Base-by-base conservation (phyloP, 2,888 invertebrate species). In the Amiota mariae region DNA sequence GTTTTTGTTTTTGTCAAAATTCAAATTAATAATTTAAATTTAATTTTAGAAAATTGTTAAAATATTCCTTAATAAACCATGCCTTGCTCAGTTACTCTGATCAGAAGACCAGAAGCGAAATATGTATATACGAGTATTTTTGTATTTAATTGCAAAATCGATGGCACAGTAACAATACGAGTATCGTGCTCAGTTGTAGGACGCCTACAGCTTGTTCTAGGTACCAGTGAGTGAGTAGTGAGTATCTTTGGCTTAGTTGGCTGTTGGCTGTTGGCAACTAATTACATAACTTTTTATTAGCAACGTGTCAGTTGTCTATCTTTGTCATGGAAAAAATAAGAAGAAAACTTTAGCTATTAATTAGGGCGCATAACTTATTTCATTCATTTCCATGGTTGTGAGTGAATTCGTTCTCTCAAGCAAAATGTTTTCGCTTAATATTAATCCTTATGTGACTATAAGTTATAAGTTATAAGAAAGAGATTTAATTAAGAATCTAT, bases 91-190 rank as follows among this genome's bases (percentile, higher is more conserved):
- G 20, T 9, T 15, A 18, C 59, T 20, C n/a, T 20, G 4, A 9
- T 3, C n/a, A n/a, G 20, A 20, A 11, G 18, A 36, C 36, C 36
- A 57, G 57, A 57, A 54, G 54, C 12, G n/a, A 11, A 54, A n/a
- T 47, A 15, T 20, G 49, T 12, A 15, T 48, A 48, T 47, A 20
- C 24, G 15, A 36, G 13, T 15, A 20, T 71, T 56, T 36, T 13
- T 13, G 49, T 12, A 48, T 78, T 75, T 82, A 85, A 83, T 84
- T 85, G 76, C 78, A 79, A 84, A 83, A 85, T 83, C 86, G 85
- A 85, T 85, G 86, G 72, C 70, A 70, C 72, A 66, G 68, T 64
- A 67, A 66, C 73, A 78, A 73, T 51, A n/a, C n/a, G n/a, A n/a
- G n/a, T n/a, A 0, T 57, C 10, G 10, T 18, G 57, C 9, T 18